Evolutionary conservation across 1,140 invertebrate genomes (phyloP).

Genomic region (Drosophila serrata): DNA sequence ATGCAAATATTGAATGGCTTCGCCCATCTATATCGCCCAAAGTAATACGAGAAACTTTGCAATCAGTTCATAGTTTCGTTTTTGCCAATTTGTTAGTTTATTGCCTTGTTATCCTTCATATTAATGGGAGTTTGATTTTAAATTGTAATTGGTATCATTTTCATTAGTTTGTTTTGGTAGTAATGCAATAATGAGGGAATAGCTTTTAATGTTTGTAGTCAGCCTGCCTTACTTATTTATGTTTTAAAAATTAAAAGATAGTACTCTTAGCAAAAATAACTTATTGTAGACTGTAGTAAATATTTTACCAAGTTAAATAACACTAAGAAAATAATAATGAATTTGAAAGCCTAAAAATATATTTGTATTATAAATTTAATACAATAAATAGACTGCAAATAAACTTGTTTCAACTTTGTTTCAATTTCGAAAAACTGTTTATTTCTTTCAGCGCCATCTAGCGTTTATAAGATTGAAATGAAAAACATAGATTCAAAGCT

Average conservation of each 20-base stretch:
- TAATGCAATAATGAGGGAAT: neutral
- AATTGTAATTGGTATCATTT: constrained; percentile 5
- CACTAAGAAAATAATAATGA: neutral
- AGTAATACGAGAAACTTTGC: constrained; percentile 32
- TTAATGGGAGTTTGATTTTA: constrained; percentile 24
- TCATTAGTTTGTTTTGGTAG: neutral
- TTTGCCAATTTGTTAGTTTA: constrained; percentile 38
- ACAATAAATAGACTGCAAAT: neutral
- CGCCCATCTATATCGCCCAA: constrained; percentile 32
- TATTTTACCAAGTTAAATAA: neutral
- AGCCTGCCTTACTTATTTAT: fast-evolving
- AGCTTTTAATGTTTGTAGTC: neutral
- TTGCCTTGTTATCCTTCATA: constrained; percentile 6
- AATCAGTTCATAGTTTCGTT: constrained; percentile 46
- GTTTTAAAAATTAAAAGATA: neutral
- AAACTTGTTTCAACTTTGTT: neutral
- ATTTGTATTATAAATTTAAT: neutral
- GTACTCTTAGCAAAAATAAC: too few species aligned
- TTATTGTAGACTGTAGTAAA: too few species aligned
- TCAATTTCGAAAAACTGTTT: neutral
- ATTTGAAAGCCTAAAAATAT: neutral
- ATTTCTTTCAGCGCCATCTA: neutral
- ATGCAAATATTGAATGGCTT: constrained; percentile 54
- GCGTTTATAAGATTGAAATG: neutral
- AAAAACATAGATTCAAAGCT: neutral